A percentile compares a stretch with the other conserved stretches of the same genome.
Conservation (phyloP, 2,888 invertebrate genomes). For the Lymantria dispar region DNA sequence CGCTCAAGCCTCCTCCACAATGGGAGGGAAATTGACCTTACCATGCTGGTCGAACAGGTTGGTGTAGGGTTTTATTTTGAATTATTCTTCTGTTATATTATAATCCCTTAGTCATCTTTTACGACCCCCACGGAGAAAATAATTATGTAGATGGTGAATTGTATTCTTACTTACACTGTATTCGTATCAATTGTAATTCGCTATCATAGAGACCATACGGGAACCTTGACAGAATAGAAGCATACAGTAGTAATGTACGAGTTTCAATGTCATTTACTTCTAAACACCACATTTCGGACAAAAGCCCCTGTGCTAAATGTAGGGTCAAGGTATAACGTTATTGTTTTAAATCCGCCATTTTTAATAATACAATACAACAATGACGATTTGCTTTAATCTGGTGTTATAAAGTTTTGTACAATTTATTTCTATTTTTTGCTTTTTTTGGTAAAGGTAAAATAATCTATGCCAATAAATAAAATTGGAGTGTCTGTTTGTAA, state of each 20-base stretch:
- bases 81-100: too few species aligned
- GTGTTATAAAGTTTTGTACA: background rate
- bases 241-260: slow-evolving; percentile 21
- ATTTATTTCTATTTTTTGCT: background rate
- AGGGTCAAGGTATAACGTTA: slow-evolving; percentile 43
- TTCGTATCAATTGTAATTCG: background rate
- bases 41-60: too few species aligned
- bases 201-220: slow-evolving; percentile 15
- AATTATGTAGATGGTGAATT: too few species aligned
- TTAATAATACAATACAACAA: slow-evolving; percentile 16
- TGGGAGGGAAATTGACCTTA: too few species aligned
- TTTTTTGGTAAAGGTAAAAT: background rate
- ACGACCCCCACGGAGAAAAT: too few species aligned
- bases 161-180: too few species aligned
- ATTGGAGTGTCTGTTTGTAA: too few species aligned
- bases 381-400: slow-evolving; percentile 10
- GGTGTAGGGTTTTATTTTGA: too few species aligned
- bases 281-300: slow-evolving; percentile 41
- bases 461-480: too few species aligned
- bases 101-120: too few species aligned
- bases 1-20: too few species aligned
- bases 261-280: slow-evolving; percentile 54
- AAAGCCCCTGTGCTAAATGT: slow-evolving; percentile 33
- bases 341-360: slow-evolving; percentile 33
- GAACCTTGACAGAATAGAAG: slow-evolving; percentile 45